phyloP scores from a whole-genome alignment of 2,113 vertebrate genomes.

The Coptodon rendalli region DNA sequence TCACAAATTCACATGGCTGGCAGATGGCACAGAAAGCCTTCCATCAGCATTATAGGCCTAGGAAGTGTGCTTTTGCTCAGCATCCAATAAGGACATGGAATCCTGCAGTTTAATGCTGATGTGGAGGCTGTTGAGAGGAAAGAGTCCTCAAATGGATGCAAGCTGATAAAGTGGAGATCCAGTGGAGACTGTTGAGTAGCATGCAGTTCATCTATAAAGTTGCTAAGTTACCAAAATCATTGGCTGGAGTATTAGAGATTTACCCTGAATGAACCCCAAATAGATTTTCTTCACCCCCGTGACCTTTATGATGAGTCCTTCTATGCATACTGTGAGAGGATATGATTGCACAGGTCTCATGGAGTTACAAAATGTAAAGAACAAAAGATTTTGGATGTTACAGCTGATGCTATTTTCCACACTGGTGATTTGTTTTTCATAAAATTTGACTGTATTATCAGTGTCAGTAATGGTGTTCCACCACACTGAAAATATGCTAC shows the following conservation, averaged over 20 bases:
- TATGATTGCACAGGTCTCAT: not conserved
- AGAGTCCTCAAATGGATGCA: not conserved
- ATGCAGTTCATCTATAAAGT: not conserved
- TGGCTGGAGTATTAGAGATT: not conserved
- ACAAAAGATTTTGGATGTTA: not conserved
- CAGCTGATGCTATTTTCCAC: not conserved
- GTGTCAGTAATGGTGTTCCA: not conserved
- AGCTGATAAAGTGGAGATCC: not conserved
- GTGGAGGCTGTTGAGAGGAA: not conserved
- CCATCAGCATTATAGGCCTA: conserved; percentile 21
- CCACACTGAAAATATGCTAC: not conserved
- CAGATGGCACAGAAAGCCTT: conserved; percentile 31
- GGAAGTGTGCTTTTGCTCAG: conserved; percentile 34
- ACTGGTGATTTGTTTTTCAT: not conserved
- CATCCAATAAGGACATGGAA: conserved; percentile 4
- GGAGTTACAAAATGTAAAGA: not conserved
- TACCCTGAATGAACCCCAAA: not conserved
- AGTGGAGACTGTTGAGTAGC: not conserved
- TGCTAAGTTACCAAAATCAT: not conserved
- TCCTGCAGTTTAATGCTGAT: not conserved
- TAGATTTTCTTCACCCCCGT: conserved; percentile 1
- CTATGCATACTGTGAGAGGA: not conserved
- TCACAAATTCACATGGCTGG: not conserved
- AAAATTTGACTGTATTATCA: not conserved
- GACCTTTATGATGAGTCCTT: not conserved